Evolutionary conservation across 2,888 invertebrate species (phyloP).

Genomic region (Thymelicus lineola): DNA sequence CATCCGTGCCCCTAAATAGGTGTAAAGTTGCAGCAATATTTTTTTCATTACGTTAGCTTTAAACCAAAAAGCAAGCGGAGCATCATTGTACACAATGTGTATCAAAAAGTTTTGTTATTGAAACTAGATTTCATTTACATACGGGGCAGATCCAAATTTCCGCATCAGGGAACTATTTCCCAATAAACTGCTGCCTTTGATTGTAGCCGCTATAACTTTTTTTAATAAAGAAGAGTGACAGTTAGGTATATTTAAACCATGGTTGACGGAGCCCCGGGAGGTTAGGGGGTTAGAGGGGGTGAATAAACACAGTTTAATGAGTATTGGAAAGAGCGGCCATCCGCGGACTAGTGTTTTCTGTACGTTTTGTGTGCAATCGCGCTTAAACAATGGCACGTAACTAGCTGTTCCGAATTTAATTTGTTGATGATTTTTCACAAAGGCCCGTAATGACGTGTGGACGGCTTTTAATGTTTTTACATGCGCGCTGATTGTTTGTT

Average conservation of each 20-base stretch:
- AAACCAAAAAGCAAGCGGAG: neutral
- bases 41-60: too few species aligned
- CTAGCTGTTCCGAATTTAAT: constrained; percentile 32
- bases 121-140: constrained; percentile 19
- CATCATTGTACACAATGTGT: neutral
- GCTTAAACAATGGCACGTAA: constrained; percentile 27
- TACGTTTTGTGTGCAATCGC: constrained; percentile 20
- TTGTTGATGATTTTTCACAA: constrained; percentile 37
- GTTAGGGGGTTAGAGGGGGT: constrained; percentile 34
- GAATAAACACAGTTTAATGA: constrained; percentile 52
- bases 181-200: constrained; percentile 29
- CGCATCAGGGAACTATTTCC: constrained; percentile 29
- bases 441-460: constrained; percentile 33
- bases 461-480: constrained; percentile 15
- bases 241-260: constrained; percentile 46
- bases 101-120: constrained; percentile 3
- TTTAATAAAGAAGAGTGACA: constrained; percentile 47
- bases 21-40: too few species aligned
- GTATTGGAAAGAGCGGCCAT: constrained; percentile 45
- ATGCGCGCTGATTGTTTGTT: constrained; percentile 7
- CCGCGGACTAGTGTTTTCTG: constrained; percentile 10
- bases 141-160: constrained; percentile 27
- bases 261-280: constrained; percentile 44
- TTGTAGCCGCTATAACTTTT: constrained; percentile 37
- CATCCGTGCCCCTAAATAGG: too few species aligned